These are phyloP conservation scores for Erebia palarica DNA, from an alignment of 2,888 invertebrate genomes.

Conservation along the genomic window DNA sequence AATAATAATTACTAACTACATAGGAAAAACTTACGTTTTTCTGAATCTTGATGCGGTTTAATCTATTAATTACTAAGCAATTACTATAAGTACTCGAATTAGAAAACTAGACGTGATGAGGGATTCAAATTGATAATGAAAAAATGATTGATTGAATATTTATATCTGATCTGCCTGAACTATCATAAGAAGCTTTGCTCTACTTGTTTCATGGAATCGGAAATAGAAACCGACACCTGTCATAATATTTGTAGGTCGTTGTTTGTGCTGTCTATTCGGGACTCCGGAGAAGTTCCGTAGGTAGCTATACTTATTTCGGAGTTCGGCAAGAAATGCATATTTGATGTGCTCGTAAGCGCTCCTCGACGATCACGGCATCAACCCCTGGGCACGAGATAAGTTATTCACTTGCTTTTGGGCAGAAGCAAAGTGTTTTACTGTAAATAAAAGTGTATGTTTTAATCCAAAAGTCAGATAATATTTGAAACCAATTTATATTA, in stretches of 20 bases:
- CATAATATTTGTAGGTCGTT: neutral
- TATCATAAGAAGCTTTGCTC: neutral
- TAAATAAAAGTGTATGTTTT: too few species aligned
- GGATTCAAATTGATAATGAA: too few species aligned
- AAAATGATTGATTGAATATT: too few species aligned
- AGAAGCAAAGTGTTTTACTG: neutral
- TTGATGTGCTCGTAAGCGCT: constrained; percentile 6
- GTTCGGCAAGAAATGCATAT: constrained; percentile 14
- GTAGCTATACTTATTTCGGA: neutral
- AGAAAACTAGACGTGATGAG: too few species aligned
- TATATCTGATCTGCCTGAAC: neutral
- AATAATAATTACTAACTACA: too few species aligned
- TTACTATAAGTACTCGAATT: too few species aligned
- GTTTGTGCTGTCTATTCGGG: constrained; percentile 1
- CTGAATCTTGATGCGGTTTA: too few species aligned
- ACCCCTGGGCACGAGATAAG: neutral
- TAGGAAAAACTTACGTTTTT: too few species aligned
- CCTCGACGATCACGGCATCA: constrained; percentile 8
- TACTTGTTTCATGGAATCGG: neutral
- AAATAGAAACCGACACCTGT: constrained; percentile 10
- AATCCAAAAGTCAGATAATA: too few species aligned
- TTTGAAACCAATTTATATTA: too few species aligned
- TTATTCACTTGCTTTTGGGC: neutral
- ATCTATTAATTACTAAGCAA: too few species aligned
- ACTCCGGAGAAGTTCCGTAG: neutral